Evolutionary conservation across 2,888 invertebrate genomes (phyloP), one percentile per base, ranked within the genome.

Genomic region (Platycheirus albimanus): DNA sequence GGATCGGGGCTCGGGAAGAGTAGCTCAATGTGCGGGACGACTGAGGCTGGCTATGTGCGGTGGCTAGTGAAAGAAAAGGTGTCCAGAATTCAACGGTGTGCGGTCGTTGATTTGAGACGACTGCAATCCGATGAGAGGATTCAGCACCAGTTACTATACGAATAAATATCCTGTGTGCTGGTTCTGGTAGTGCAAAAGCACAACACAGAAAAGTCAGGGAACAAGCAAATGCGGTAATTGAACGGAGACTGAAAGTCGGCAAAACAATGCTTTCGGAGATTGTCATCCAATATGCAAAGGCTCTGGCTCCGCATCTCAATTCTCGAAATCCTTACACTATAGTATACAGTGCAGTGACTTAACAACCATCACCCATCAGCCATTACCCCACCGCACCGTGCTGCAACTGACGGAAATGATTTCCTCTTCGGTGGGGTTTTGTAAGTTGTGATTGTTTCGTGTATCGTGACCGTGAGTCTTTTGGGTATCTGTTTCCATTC

Each of bases 41-140:
- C n/a, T 19, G 19, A 11, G 2, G 0, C 19, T 41, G 24, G 36
- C 41, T 51, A n/a, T n/a, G n/a, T 36, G 15, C 52, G 38, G 56
- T 43, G 36, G 77, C 54, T 61, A 38, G 24, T 38, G 41, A 64
- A 45, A 41, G 66, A 11, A 66, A 78, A 78, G 63, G 77, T 78
- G 72, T 83, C 72, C 78, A 69, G 17, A 24, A 78, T 56, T 64
- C 38, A 78, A 64, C 78, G 72, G 72, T 78, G 56, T 72, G 78
- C 54, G 83, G 78, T 83, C 56, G 83, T 78, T 83, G 83, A 83
- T 83, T 83, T 78, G 78, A 83, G 67, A 78, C 63, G 69, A 78
- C 78, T 83, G 83, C 78, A 83, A 72, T 64, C 63, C 71, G 54
- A 81, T 61, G 81, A 74, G 47, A 63, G 51, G 1, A 33, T 33